Conservation (phyloP, 2,113 vertebrate genomes). For the Agelaius tricolor region DNA sequence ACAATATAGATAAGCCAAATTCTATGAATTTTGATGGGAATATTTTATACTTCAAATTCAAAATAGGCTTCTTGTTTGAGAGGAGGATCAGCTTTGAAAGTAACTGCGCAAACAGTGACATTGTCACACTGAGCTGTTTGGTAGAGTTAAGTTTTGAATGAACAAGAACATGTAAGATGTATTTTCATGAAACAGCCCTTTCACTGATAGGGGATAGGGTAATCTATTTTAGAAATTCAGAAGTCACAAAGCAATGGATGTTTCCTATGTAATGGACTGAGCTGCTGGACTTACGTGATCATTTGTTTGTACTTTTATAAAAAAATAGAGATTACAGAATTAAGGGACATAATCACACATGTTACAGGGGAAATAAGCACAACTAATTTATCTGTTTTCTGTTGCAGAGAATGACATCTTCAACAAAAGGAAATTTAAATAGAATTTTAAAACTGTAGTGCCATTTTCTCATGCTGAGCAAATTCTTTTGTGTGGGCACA, state of each 20-base stretch:
- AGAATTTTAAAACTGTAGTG: not conserved
- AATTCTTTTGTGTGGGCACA: not conserved
- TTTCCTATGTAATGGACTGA: not conserved
- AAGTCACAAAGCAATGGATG: not conserved
- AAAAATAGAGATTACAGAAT: constrained; percentile 13
- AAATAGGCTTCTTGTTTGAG: constrained; percentile 37
- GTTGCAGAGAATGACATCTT: not conserved
- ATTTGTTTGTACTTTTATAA: not conserved
- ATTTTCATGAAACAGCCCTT: not conserved
- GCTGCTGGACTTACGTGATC: not conserved
- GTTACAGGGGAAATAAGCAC: not conserved
- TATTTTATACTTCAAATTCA: constrained; percentile 21
- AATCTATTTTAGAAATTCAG: not conserved
- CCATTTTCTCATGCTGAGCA: not conserved
- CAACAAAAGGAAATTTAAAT: not conserved
- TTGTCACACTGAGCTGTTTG: not conserved
- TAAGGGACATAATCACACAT: not conserved
- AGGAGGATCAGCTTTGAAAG: constrained; percentile 38
- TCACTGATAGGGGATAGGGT: not conserved
- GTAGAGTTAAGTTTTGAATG: not conserved
- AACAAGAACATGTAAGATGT: not conserved
- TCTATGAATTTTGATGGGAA: constrained; percentile 49
- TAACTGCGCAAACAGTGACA: constrained; percentile 14
- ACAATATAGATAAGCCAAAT: constrained; percentile 48
- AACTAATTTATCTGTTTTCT: not conserved